phyloP scores from a whole-genome alignment of 2,888 invertebrate species.

The Phania funesta region DNA sequence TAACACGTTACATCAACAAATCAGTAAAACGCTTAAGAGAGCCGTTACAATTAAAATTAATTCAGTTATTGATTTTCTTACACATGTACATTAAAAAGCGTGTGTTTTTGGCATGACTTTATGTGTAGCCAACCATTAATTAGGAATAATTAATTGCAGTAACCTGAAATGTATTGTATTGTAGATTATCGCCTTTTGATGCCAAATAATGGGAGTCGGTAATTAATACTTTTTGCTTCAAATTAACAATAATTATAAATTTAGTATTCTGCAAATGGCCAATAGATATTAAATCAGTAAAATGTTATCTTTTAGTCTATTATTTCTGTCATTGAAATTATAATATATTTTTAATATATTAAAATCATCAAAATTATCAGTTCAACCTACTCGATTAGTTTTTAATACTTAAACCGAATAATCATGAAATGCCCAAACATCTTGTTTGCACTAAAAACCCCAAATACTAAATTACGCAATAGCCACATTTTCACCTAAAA shows the following conservation, averaged over 20 bases:
- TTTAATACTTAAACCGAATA: too few relatives aligned
- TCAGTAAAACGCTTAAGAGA: neutral
- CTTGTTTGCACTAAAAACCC: too few relatives aligned
- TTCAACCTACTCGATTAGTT: too few relatives aligned
- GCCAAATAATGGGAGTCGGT: constrained; percentile 6
- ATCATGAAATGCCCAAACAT: too few relatives aligned
- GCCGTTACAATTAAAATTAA: neutral
- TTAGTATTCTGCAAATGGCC: too few relatives aligned
- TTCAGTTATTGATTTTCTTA: constrained; percentile 1
- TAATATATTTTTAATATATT: too few relatives aligned
- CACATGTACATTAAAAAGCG: neutral
- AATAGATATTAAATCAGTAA: too few relatives aligned
- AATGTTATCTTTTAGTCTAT: too few relatives aligned
- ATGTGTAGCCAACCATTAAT: constrained; percentile 8
- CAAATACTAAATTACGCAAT: constrained; percentile 21
- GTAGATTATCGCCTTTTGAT: constrained; percentile 29
- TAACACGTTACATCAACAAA: too few relatives aligned
- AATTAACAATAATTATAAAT: constrained; percentile 7
- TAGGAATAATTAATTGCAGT: constrained; percentile 28
- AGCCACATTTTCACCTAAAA: neutral
- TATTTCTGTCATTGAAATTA: too few relatives aligned
- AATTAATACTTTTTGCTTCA: constrained; percentile 43
- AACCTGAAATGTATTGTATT: constrained; percentile 11
- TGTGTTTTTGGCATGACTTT: neutral
- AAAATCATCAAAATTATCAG: too few relatives aligned